A percentile compares a stretch with the other conserved stretches of the same genome.
These are phyloP conservation scores for Hormiphora californensis DNA, from an alignment of 37 sponge, comb jelly and placozoan species.

Conservation along the genomic window DNA sequence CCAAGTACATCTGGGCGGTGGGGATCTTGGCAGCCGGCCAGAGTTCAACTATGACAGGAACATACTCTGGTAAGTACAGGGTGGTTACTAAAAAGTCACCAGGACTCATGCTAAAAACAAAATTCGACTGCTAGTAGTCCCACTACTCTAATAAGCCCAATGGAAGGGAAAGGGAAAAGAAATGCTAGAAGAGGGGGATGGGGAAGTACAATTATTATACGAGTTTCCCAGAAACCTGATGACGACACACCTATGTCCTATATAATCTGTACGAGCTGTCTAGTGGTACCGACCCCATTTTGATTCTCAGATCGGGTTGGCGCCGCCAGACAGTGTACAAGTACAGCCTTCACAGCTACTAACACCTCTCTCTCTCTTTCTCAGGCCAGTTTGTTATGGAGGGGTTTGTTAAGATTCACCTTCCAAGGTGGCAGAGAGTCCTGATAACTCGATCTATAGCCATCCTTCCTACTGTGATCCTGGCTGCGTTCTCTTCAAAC, in stretches of 20 bases:
- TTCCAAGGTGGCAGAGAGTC: constrained; percentile 46
- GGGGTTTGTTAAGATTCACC: constrained; percentile 28
- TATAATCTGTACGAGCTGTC: background rate
- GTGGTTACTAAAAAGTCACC: too few species aligned
- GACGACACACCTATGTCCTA: too few species aligned
- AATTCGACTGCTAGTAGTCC: too few species aligned
- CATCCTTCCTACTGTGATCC: constrained; percentile 47
- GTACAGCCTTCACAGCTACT: background rate
- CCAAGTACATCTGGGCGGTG: constrained; percentile 80
- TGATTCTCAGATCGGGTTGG: too few species aligned
- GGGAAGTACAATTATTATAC: too few species aligned
- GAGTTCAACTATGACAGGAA: constrained; percentile 75
- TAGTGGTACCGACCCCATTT: background rate
- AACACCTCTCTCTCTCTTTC: background rate
- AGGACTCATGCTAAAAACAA: too few species aligned
- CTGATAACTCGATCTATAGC: constrained; percentile 47
- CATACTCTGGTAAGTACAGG: constrained; percentile 47
- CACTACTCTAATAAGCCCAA: too few species aligned
- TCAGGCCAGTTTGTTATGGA: constrained; percentile 58
- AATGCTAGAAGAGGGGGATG: too few species aligned
- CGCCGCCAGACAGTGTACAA: too few species aligned
- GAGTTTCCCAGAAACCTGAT: too few species aligned
- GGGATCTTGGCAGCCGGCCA: constrained; percentile 89
- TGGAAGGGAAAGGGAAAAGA: too few species aligned
- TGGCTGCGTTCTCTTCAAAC: constrained; percentile 44